Evolutionary conservation across 64 coral and sea anemone genomes (phyloP).

Genomic region (Montipora foliosa): DNA sequence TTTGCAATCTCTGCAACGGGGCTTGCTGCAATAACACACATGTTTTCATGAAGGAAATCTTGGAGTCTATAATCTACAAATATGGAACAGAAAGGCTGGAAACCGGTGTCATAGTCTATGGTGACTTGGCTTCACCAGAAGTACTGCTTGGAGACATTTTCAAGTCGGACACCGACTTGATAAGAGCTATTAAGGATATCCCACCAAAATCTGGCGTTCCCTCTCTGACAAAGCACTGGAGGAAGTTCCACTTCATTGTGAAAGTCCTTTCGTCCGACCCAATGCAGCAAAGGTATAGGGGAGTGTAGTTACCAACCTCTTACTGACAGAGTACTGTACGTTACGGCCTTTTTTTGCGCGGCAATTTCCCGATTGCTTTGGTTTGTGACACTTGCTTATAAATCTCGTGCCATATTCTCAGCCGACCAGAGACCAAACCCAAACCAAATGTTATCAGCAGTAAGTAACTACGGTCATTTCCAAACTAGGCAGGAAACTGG

Average conservation of each 20-base stretch:
- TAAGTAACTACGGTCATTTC: too few relatives aligned
- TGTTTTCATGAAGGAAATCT: conserved; percentile 64
- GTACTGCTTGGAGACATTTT: conserved; percentile 69
- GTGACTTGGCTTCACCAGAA: conserved; percentile 54
- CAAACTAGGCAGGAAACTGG: too few relatives aligned
- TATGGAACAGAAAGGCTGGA: conserved; percentile 70
- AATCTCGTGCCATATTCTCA: too few relatives aligned
- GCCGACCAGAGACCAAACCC: too few relatives aligned
- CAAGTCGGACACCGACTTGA: conserved; percentile 44
- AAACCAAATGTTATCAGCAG: too few relatives aligned
- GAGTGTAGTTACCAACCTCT: too few relatives aligned
- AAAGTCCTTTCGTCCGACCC: conserved; percentile 39
- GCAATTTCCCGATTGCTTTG: too few relatives aligned
- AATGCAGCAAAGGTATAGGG: conserved; percentile 74
- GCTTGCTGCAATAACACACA: conserved; percentile 52
- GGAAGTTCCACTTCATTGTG: conserved; percentile 68
- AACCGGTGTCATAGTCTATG: conserved; percentile 80
- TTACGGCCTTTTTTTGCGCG: too few relatives aligned
- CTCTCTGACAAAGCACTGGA: conserved; percentile 61
- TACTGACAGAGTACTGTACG: too few relatives aligned
- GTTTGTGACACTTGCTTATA: too few relatives aligned
- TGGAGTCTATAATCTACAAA: conserved; percentile 64
- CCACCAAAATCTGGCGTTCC: conserved; percentile 62
- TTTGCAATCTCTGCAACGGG: conserved; percentile 84
- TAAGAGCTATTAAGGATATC: conserved; percentile 36